Percentiles rank a stretch among this genome's conserved stretches.
phyloP scores from a whole-genome alignment of 2,888 invertebrate species.

The Schizaphis graminum region DNA sequence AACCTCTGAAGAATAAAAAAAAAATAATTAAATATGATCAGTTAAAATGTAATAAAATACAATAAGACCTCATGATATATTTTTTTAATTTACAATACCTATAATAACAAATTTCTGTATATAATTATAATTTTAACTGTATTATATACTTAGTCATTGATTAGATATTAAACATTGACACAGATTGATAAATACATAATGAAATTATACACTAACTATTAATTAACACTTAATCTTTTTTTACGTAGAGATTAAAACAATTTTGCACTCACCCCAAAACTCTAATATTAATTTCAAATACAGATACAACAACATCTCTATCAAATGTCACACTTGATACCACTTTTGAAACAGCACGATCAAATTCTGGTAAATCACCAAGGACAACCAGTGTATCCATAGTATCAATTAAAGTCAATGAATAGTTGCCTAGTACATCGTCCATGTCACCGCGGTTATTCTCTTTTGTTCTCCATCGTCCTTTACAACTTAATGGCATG shows the following conservation, averaged over 20 bases:
- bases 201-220: not conserved
- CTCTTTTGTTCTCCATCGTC: conserved; percentile 89
- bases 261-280: conserved; percentile 85
- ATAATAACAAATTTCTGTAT: not conserved
- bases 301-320: conserved; percentile 93
- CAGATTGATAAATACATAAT: not conserved
- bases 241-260: not conserved
- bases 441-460: conserved; percentile 96
- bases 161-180: not conserved
- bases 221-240: not conserved
- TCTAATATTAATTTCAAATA: conserved; percentile 98
- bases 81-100: not conserved
- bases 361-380: conserved; percentile 95
- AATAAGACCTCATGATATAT: not conserved
- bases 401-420: conserved; percentile 94
- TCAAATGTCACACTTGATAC: conserved; percentile 92
- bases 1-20: conserved; percentile 75
- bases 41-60: not conserved
- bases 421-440: conserved; percentile 96
- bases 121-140: not conserved
- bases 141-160: not conserved
- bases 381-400: conserved; percentile 92
- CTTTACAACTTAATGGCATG: conserved; percentile 96
- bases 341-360: conserved; percentile 87
- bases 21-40: not conserved